Base-by-base conservation (phyloP, 2,888 invertebrate genomes). In the Ferdinandea cuprea region DNA sequence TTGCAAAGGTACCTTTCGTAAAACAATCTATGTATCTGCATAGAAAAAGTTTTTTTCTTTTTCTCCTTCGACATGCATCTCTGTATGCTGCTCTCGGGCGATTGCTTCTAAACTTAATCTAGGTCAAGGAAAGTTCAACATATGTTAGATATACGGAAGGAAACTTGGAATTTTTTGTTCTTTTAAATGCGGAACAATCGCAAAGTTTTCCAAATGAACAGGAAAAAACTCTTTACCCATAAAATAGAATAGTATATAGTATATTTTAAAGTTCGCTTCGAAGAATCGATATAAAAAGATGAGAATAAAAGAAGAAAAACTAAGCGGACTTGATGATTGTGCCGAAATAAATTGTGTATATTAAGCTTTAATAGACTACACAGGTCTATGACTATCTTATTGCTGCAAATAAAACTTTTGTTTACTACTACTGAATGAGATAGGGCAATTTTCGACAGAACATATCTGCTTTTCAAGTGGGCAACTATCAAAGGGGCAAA, bases 81-180 rank as follows among this genome's bases (percentile, higher is more conserved):
- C 52, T 61, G 71, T 21, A 52, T 61, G 61, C 35, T 61, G 61
- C 61, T 52, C 28, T 25, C 32, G 71, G n/a, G 71, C 71, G 61
- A 42, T 61, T 52, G 71, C 61, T 72, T 42, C 52, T 44, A 72
- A 72, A 72, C 61, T 72, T 21, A 40, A 72, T 72, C 42, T 52
- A 42, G 71, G 71, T 61, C 71, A 72, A 72, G 71, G 50, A 72
- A 72, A 72, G 59, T 61, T 72, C 71, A 72, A 32, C 69, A 71
- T 50, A 72, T 72, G 71, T 44, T 61, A 15, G 42, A n/a, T 42
- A 21, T 19, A 44, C 52, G 71, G 61, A 72, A 72, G 71, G 40
- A 72, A 25, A 52, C 42, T 72, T 44, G 42, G 17, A 59, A 61
- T 72, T 52, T 59, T 56, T 46, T 61, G 42, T 52, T 52, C 32